Evolutionary conservation across 2,888 invertebrate genomes (phyloP).

Genomic region (Leucania comma): DNA sequence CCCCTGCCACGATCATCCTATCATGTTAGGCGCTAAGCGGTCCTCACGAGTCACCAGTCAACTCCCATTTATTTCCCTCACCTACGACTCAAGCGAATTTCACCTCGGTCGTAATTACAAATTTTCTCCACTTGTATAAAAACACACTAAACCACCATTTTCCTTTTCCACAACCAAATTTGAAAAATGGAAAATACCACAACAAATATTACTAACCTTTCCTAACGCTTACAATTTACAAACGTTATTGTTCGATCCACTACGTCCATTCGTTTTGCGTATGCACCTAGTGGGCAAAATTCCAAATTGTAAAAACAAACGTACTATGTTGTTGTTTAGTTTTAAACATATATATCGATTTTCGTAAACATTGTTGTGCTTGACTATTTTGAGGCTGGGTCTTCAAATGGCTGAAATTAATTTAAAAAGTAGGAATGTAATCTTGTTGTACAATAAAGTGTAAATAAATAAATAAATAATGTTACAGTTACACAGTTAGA

Average conservation of each 20-base stretch:
- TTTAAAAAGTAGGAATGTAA: constrained; percentile 1
- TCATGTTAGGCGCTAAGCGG: too few species aligned
- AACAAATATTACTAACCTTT: constrained; percentile 43
- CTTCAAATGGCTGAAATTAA: constrained; percentile 1
- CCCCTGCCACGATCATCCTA: too few species aligned
- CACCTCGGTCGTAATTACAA: too few species aligned
- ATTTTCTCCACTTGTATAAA: too few species aligned
- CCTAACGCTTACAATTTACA: constrained; percentile 36
- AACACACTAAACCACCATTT: too few species aligned
- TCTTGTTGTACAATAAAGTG: too few species aligned
- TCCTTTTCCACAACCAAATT: neutral
- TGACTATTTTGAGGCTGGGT: constrained; percentile 9
- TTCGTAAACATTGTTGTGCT: constrained; percentile 18
- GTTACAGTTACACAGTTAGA: too few species aligned
- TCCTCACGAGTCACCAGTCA: too few species aligned
- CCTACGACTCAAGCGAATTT: too few species aligned
- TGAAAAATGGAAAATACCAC: neutral
- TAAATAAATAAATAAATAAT: too few species aligned
- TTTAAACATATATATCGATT: constrained; percentile 30
- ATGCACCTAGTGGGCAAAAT: constrained; percentile 40
- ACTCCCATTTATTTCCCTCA: too few species aligned
- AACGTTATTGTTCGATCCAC: constrained; percentile 20
- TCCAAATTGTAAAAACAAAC: constrained; percentile 57
- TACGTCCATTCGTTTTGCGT: constrained; percentile 23
- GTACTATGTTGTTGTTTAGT: constrained; percentile 18